These are phyloP conservation scores for Epicauta chinensis DNA, from an alignment of 1,140 invertebrate genomes.

Conservation along the genomic window DNA sequence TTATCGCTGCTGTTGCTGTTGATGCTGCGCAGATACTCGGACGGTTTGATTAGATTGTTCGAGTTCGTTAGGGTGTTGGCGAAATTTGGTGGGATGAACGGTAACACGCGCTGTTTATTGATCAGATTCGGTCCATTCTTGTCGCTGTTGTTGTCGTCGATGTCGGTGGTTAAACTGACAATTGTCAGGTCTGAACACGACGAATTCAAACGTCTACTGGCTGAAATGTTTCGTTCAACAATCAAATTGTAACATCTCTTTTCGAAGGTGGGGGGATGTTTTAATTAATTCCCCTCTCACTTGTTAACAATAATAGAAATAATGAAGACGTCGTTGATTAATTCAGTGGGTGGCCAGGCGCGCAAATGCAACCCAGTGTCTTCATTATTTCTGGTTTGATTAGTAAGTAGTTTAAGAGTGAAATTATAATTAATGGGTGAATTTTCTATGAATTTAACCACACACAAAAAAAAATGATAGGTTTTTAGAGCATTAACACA, in stretches of 20 bases:
- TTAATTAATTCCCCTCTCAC: conserved; percentile 17
- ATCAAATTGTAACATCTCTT: conserved; percentile 3
- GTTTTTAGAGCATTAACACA: too few relatives aligned
- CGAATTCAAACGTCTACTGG: conserved; percentile 33
- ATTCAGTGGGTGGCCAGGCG: too few relatives aligned
- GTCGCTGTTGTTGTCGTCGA: conserved; percentile 42
- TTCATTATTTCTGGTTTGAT: conserved; percentile 29
- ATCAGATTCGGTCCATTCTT: conserved; percentile 58
- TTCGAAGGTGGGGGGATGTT: background rate
- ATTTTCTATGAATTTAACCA: too few relatives aligned
- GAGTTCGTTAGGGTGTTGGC: conserved; percentile 54
- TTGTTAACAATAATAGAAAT: conserved; percentile 9
- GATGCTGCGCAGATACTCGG: conserved; percentile 82
- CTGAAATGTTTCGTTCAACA: background rate
- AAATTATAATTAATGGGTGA: conserved; percentile 9
- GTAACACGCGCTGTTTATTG: conserved; percentile 74
- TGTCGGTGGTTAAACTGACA: conserved; percentile 37
- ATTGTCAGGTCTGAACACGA: conserved; percentile 42
- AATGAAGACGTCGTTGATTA: conserved; percentile 4
- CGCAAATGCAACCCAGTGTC: background rate
- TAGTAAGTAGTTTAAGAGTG: conserved; percentile 30
- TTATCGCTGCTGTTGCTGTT: conserved; percentile 69
- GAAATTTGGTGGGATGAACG: conserved; percentile 86
- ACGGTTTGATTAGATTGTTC: conserved; percentile 82
- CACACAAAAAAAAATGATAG: too few relatives aligned